A percentile compares a stretch with the other conserved stretches of the same genome.
These are phyloP conservation scores for Monomorium pharaonis DNA, from an alignment of 1,140 invertebrate species.

Conservation along the genomic window DNA sequence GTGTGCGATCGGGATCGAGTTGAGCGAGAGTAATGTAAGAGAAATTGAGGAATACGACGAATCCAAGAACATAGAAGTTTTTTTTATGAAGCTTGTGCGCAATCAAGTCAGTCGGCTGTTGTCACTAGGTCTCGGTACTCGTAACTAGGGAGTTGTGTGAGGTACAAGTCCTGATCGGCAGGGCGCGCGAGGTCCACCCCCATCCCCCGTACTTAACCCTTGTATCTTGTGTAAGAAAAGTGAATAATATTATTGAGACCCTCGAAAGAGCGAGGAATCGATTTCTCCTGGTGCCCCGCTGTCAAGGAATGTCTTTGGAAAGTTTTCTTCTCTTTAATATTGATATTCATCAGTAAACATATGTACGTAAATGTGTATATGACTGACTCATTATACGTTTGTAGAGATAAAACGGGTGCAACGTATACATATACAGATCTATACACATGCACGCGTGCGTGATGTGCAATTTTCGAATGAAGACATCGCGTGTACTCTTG, in stretches of 20 bases:
- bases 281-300: constrained; percentile 57
- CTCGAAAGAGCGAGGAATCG: background rate
- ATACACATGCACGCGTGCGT: background rate
- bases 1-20: constrained; percentile 34
- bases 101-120: constrained; percentile 31
- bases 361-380: constrained; percentile 8
- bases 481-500: constrained; percentile 2
- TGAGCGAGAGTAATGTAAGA: background rate
- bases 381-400: background rate
- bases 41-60: background rate
- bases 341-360: constrained; percentile 25
- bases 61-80: constrained; percentile 39
- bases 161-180: constrained; percentile 86
- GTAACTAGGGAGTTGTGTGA: constrained; percentile 86
- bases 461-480: constrained; percentile 25
- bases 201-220: constrained; percentile 83
- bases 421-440: background rate
- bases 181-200: constrained; percentile 84
- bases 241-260: background rate
- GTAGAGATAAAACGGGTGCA: background rate
- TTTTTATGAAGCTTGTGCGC: constrained; percentile 62
- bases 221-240: constrained; percentile 65
- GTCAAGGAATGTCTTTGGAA: background rate
- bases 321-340: constrained; percentile 46
- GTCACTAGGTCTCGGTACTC: constrained; percentile 85